phyloP scores from a whole-genome alignment of 2,888 invertebrate species.

The Alentia gelatinosa region DNA sequence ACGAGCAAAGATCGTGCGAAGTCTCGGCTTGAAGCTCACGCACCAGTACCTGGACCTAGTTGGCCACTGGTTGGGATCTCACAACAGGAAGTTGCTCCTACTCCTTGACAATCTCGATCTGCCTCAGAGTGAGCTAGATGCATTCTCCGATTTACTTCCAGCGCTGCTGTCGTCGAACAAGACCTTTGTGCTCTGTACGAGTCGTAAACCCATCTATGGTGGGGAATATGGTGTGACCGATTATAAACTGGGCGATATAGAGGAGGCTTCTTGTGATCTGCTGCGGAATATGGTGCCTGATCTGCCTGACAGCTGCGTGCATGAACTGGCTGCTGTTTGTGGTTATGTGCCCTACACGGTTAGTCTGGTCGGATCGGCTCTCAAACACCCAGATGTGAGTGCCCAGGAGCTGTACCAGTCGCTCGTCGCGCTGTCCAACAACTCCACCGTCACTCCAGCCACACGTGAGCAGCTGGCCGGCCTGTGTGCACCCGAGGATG shows the following conservation, averaged over 20 bases:
- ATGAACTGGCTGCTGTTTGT: slow-evolving; percentile 54
- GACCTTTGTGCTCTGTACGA: slow-evolving; percentile 59
- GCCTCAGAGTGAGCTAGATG: slow-evolving; percentile 37
- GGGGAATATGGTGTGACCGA: slow-evolving; percentile 56
- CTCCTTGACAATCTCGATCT: slow-evolving; percentile 65
- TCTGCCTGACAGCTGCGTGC: slow-evolving; percentile 60
- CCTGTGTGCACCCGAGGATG: slow-evolving; percentile 3
- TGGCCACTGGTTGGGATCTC: slow-evolving; percentile 62
- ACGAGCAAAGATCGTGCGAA: slow-evolving; percentile 16
- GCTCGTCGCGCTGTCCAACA: not conserved
- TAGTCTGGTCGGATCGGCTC: slow-evolving; percentile 55
- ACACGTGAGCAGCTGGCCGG: not conserved
- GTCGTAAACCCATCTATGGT: slow-evolving; percentile 49
- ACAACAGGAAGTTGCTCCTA: slow-evolving; percentile 60
- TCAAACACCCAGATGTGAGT: slow-evolving; percentile 45
- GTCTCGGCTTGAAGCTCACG: slow-evolving; percentile 59
- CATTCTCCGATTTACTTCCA: slow-evolving; percentile 56
- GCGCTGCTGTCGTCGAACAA: slow-evolving; percentile 58
- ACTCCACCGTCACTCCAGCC: not conserved
- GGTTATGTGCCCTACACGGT: slow-evolving; percentile 58
- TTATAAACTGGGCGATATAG: slow-evolving; percentile 53
- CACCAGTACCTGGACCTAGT: slow-evolving; percentile 52
- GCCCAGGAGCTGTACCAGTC: slow-evolving; percentile 25
- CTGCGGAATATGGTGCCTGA: slow-evolving; percentile 60
- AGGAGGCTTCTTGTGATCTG: slow-evolving; percentile 51